Evolutionary conservation across 2,797 vertebrate species (phyloP).

Genomic region (Acanthopagrus latus): DNA sequence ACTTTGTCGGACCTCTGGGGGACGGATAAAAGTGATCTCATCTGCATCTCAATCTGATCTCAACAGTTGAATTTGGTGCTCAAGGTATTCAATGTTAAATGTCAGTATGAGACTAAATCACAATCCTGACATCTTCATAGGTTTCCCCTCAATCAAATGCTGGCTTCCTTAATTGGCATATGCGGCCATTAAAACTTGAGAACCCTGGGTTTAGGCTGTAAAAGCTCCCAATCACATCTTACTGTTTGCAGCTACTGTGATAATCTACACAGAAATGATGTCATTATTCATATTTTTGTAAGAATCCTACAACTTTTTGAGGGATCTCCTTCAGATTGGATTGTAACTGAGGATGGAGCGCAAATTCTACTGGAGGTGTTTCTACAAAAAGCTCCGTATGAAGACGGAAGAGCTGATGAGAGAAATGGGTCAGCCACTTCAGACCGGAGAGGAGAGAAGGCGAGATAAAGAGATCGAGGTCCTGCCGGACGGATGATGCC

Average conservation of each 20-base stretch:
- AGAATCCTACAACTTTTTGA: background rate
- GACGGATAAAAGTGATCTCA: too few relatives aligned
- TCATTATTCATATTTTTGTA: background rate
- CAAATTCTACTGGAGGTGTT: slow-evolving; percentile 19
- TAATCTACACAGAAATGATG: background rate
- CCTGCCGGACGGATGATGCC: slow-evolving; percentile 69
- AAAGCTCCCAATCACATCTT: background rate
- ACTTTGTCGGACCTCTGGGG: too few relatives aligned
- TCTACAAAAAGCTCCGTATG: slow-evolving; percentile 15
- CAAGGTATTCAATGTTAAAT: too few relatives aligned
- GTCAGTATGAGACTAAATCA: too few relatives aligned
- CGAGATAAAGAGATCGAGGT: slow-evolving; percentile 62
- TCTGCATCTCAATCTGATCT: too few relatives aligned
- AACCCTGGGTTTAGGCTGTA: background rate
- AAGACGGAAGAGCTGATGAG: slow-evolving; percentile 21
- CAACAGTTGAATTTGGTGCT: too few relatives aligned
- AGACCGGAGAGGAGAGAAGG: slow-evolving; percentile 51
- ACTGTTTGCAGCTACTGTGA: background rate
- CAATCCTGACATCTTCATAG: too few relatives aligned
- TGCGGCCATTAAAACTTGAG: too few relatives aligned
- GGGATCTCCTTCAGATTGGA: background rate
- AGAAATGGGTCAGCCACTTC: slow-evolving; percentile 81
- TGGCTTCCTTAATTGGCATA: too few relatives aligned
- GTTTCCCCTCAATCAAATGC: too few relatives aligned
- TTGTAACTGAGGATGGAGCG: slow-evolving; percentile 16